Evolutionary conservation across 2,113 vertebrate species (phyloP).

Genomic region (Aix galericulata): DNA sequence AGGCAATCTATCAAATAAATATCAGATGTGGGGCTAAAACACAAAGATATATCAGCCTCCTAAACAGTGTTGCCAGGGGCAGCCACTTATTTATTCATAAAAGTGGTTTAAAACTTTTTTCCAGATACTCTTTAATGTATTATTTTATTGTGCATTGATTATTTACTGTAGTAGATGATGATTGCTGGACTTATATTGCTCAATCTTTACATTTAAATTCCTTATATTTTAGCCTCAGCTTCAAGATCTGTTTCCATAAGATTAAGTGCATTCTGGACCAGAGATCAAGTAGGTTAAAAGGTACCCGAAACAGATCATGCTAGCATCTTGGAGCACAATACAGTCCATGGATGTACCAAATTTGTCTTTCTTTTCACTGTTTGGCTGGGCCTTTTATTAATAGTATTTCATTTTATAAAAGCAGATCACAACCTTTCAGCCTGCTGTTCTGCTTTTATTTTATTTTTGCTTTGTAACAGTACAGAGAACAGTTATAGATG

Average conservation of each 20-base stretch:
- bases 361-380: background rate
- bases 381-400: background rate
- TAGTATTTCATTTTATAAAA: background rate
- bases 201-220: background rate
- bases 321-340: background rate
- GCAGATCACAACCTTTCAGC: background rate
- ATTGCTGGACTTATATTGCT: background rate
- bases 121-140: background rate
- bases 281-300: background rate
- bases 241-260: background rate
- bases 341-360: background rate
- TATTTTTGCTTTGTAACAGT: background rate
- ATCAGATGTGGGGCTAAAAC: background rate
- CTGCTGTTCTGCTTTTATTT: background rate
- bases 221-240: background rate
- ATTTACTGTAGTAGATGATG: background rate
- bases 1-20: background rate
- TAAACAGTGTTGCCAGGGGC: background rate
- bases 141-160: background rate
- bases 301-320: background rate
- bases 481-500: background rate
- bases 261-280: background rate
- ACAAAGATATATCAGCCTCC: background rate
- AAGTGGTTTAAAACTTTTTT: background rate
- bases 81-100: background rate